Evolutionary conservation across 2,888 invertebrate genomes (phyloP).

Genomic region (Tiphia femorata): DNA sequence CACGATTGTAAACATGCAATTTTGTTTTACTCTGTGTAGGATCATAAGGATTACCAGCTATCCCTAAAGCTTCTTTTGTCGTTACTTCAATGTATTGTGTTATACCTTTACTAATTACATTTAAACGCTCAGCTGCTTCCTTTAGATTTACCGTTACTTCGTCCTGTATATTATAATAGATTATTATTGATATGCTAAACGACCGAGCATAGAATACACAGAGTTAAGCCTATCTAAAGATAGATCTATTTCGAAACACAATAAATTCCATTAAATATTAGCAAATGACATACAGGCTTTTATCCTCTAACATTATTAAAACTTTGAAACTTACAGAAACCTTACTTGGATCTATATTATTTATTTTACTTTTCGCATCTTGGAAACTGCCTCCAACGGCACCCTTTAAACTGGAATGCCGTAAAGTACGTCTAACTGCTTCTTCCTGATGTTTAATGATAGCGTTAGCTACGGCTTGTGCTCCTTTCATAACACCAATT

Average conservation of each 20-base stretch:
- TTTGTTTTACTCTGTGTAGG: slow-evolving; percentile 21
- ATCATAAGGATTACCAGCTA: slow-evolving; percentile 19
- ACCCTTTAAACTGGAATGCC: slow-evolving; percentile 78
- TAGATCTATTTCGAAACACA: too few species aligned
- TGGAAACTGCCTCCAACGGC: slow-evolving; percentile 58
- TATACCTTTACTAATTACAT: slow-evolving; percentile 80
- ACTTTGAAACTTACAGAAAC: slow-evolving; percentile 62
- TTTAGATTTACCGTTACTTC: slow-evolving; percentile 69
- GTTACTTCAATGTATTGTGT: slow-evolving; percentile 72
- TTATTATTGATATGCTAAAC: slow-evolving; percentile 19
- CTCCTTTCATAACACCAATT: slow-evolving; percentile 77
- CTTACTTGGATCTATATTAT: slow-evolving; percentile 63
- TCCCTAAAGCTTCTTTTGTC: slow-evolving; percentile 43
- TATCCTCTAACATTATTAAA: not conserved
- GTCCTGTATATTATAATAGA: slow-evolving; percentile 49
- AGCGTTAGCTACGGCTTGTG: slow-evolving; percentile 78
- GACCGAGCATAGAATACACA: too few species aligned
- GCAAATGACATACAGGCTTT: not conserved
- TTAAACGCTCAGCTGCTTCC: slow-evolving; percentile 75
- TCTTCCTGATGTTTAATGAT: slow-evolving; percentile 77
- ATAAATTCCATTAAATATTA: not conserved
- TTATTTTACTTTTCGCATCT: slow-evolving; percentile 47
- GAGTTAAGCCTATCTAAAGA: too few species aligned
- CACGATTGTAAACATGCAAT: slow-evolving; percentile 51
- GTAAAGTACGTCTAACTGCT: slow-evolving; percentile 74